phyloP scores from a whole-genome alignment of 2,113 vertebrate species.

The Muntiacus muntjak region DNA sequence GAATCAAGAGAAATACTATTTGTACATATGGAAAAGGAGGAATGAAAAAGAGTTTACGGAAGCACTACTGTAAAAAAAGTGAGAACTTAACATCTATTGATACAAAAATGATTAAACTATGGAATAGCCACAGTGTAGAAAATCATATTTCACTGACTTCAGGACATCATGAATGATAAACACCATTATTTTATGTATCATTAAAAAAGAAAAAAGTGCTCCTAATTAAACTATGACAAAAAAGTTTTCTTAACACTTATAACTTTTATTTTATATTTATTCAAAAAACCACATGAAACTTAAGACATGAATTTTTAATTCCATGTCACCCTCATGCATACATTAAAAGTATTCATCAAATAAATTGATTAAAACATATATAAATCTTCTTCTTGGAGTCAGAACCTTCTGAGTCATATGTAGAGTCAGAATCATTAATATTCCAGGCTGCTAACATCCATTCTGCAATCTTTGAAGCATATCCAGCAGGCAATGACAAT shows the following conservation, averaged over 20 bases:
- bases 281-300: neutral
- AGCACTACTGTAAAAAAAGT: neutral
- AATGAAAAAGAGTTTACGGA: neutral
- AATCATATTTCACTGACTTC: neutral
- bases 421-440: neutral
- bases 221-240: slow-evolving; percentile 12
- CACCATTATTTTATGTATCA: neutral
- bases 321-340: neutral
- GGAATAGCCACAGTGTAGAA: neutral
- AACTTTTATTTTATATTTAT: slow-evolving; percentile 21
- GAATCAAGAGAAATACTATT: neutral
- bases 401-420: neutral
- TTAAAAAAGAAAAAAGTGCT: slow-evolving; percentile 19
- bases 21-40: neutral
- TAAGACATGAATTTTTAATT: slow-evolving; percentile 12
- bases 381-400: neutral
- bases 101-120: neutral
- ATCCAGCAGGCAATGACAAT: neutral
- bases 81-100: neutral
- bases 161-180: neutral
- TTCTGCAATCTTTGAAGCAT: neutral
- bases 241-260: neutral
- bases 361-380: neutral
- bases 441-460: neutral
- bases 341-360: slow-evolving; percentile 6